Base-by-base conservation (phyloP, 2,113 vertebrate species). In the Thunnus thynnus region DNA sequence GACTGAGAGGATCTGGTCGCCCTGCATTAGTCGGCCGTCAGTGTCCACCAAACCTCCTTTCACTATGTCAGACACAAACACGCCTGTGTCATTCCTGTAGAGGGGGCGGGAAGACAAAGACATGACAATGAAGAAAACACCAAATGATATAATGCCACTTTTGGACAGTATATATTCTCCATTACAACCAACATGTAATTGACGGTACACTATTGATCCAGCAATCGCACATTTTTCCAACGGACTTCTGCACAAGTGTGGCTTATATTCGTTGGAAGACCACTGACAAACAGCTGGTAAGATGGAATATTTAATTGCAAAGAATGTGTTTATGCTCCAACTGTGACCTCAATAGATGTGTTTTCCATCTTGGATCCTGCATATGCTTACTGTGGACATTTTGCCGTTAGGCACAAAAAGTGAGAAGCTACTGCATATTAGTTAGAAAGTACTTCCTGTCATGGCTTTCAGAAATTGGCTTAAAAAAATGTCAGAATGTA, bases 31-130 rank as follows among this genome's bases (percentile, higher is more conserved):
- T 3, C 94, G 96, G 2, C 96, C 97, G 27, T 99, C 97, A 0
- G 89, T 71, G 66, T 99, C 97, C 79, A 96, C 97, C 80, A 97
- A 94, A 52, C 98, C 98, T 70, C 97, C 98, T 94, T 96, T 97
- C 74, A 99, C 97, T 0, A 99, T 97, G 51, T 99, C 98, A 0
- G 98, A 99, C 72, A 99, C 97, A 86, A 99, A 99, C 10, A 99
- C 98, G 1, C 98, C 98, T 0, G 96, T 96, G 84, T 98, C 98
- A 27, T 96, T 99, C 94, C 98, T 99, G 93, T 13, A 88, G 85
- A 83, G 72, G 9, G 54, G 36, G 20, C 16, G 3, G 56, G 11
- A 41, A 54, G 16, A 25, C 14, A 58, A 16, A 50, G 20, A n/a
- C 1, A 2, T 1, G n/a, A 14, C 9, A 16, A 27, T 50, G n/a